These are phyloP conservation scores for Micrastur ruficollis DNA, from an alignment of 2,797 vertebrate species.

Conservation along the genomic window DNA sequence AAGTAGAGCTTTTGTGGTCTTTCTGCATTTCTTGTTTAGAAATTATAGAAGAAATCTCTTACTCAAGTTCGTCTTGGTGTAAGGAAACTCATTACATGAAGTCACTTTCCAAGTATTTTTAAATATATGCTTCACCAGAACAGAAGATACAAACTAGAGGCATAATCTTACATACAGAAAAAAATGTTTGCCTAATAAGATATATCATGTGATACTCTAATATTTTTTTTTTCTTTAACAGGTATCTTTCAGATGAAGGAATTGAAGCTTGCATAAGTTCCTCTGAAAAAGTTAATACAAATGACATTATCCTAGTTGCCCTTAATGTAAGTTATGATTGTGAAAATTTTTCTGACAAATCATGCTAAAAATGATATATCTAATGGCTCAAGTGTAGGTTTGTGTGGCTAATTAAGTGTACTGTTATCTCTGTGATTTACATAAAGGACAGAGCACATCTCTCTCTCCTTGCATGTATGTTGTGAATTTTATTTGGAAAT, in stretches of 20 bases:
- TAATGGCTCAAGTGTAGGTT: neutral
- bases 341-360: neutral
- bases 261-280: slow-evolving; percentile 88
- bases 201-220: neutral
- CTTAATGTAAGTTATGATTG: slow-evolving; percentile 88
- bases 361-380: neutral
- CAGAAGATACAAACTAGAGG: neutral
- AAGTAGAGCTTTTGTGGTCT: neutral
- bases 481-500: neutral
- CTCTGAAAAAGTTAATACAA: slow-evolving; percentile 82
- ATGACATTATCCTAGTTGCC: slow-evolving; percentile 87
- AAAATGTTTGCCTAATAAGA: neutral
- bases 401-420: neutral
- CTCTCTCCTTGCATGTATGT: neutral
- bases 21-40: neutral
- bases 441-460: neutral
- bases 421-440: neutral
- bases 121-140: neutral
- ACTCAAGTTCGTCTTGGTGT: neutral
- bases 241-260: slow-evolving; percentile 95
- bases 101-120: neutral
- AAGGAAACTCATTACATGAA: neutral
- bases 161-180: neutral
- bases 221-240: slow-evolving; percentile 68
- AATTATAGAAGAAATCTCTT: neutral